Conservation (phyloP, 2,888 invertebrate species). For the Callyntrura guangdongensis region DNA sequence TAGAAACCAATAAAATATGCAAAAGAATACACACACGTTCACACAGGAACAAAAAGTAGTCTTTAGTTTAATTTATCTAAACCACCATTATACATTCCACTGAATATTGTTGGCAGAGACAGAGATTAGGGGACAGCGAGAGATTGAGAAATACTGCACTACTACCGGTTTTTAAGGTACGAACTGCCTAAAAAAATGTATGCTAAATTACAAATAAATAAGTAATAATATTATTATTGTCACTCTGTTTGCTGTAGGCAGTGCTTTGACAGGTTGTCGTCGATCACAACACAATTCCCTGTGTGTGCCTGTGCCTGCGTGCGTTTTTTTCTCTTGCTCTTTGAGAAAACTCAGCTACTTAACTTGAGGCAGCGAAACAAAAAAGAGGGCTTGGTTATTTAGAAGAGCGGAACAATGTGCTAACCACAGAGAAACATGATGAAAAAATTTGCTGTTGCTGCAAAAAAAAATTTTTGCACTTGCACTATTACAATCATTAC, state of each 20-base stretch:
- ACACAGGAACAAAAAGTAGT: too few species aligned
- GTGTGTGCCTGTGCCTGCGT: not conserved
- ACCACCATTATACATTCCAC: too few species aligned
- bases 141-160: too few species aligned
- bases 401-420: slow-evolving; percentile 83
- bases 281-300: not conserved
- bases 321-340: not conserved
- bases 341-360: slow-evolving; percentile 3
- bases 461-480: slow-evolving; percentile 43
- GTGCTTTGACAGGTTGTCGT: not conserved
- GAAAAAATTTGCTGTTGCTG: slow-evolving; percentile 33
- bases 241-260: not conserved
- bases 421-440: slow-evolving; percentile 75
- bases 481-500: not conserved
- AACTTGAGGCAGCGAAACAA: slow-evolving; percentile 59
- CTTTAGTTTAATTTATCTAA: too few species aligned
- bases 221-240: slow-evolving; percentile 13
- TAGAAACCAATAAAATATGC: too few species aligned
- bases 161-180: not conserved
- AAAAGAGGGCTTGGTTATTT: slow-evolving; percentile 32
- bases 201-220: not conserved
- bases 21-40: not conserved
- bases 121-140: too few species aligned
- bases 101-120: too few species aligned
- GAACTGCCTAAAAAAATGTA: not conserved